phyloP scores from a whole-genome alignment of 2,113 vertebrate genomes.

The Chroicocephalus ridibundus region DNA sequence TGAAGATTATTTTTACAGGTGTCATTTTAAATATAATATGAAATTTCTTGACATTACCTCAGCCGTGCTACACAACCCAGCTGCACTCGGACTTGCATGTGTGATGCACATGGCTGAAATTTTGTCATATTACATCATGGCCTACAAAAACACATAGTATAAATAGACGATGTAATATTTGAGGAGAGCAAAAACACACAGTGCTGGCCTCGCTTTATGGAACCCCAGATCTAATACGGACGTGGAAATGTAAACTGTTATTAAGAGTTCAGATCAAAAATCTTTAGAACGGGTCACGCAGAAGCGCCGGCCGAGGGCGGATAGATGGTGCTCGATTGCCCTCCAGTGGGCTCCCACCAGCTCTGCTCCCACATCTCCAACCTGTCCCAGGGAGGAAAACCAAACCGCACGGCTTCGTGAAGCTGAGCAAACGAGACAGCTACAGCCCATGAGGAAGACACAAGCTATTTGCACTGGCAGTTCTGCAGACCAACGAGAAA shows the following conservation, averaged over 20 bases:
- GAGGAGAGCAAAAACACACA: conserved; percentile 59
- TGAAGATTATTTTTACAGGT: conserved; percentile 87
- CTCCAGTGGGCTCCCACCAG: conserved; percentile 68
- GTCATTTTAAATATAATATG: conserved; percentile 84
- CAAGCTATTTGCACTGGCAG: not conserved
- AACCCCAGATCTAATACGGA: conserved; percentile 28
- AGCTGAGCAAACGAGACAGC: not conserved
- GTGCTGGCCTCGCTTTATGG: conserved; percentile 42
- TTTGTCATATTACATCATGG: conserved; percentile 74
- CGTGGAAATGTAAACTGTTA: conserved; percentile 30
- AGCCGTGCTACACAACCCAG: conserved; percentile 77
- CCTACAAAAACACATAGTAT: conserved; percentile 70
- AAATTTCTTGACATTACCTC: conserved; percentile 83
- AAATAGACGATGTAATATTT: conserved; percentile 72
- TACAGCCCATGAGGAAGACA: not conserved
- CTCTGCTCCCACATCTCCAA: not conserved
- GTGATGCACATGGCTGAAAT: conserved; percentile 74
- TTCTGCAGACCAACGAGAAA: not conserved
- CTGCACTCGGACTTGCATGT: conserved; percentile 71
- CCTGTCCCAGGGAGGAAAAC: not conserved
- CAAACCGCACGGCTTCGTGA: rapidly evolving
- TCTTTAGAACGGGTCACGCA: not conserved
- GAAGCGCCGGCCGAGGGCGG: not conserved
- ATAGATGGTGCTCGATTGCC: conserved; percentile 70
- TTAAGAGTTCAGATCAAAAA: not conserved